phyloP scores from a whole-genome alignment of 23 tunicate species.

The Clavelina lepadiformis region DNA sequence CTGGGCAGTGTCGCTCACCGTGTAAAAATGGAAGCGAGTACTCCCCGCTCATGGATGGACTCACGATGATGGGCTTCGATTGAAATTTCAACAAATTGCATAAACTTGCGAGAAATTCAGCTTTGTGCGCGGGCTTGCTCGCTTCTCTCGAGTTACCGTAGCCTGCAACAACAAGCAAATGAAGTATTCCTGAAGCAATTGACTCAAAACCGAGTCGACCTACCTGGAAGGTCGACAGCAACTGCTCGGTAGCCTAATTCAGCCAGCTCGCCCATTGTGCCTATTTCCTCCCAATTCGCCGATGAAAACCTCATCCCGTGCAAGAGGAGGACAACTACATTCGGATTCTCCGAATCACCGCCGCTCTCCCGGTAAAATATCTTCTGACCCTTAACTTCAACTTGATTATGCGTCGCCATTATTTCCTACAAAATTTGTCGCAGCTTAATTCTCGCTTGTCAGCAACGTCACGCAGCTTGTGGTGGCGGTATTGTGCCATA shows the following conservation, averaged over 20 bases:
- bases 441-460: no score
- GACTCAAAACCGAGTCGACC: no score
- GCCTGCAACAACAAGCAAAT: conserved; percentile 12
- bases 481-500: no score
- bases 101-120: conserved; percentile 28
- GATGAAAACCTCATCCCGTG: conserved; percentile 84
- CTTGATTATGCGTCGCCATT: no score
- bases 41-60: conserved; percentile 77
- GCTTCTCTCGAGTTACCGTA: conserved; percentile 51
- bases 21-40: conserved; percentile 54
- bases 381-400: background rate
- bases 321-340: conserved; percentile 37
- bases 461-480: no score
- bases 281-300: conserved; percentile 45
- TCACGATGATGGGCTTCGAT: conserved; percentile 40
- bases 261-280: conserved; percentile 40
- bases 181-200: no score
- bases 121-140: conserved; percentile 7
- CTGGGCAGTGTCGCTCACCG: conserved; percentile 8
- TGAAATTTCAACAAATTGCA: conserved; percentile 16
- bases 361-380: conserved; percentile 40
- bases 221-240: conserved; percentile 78
- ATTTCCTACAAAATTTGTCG: no score
- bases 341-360: background rate
- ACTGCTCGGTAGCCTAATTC: conserved; percentile 46